Evolutionary conservation across 2,888 invertebrate genomes (phyloP), one percentile per base, ranked within the genome.

Genomic region (Cryptocephalus moraei): DNA sequence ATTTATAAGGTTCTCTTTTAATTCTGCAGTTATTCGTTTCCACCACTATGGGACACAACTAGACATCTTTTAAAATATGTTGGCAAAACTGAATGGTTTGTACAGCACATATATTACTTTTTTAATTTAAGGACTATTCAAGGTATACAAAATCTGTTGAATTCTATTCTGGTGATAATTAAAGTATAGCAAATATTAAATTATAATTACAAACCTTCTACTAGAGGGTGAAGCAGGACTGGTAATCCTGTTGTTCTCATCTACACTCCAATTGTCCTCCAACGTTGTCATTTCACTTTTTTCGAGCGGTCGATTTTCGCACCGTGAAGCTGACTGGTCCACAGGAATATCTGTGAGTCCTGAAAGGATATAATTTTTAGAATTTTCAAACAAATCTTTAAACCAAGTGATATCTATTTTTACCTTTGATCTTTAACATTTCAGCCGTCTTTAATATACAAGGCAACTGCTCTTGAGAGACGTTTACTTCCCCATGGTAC

Each of bases 401-500:
- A 22, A 22, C 22, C 6, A 22, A 22, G 22, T 22, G 6, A 22
- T 22, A 22, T 22, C 22, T 22, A 22, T 22, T 2, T 22, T 49
- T 56, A 69, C 69, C 91, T 72, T 91, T 91, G 48, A 91, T 88
- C 73, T 91, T 90, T 44, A 91, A 75, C 68, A 86, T 82, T 67
- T 89, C 88, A 1, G 91, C 91, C 31, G 90, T 90, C 77, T 91
- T 80, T 50, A 82, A 72, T 58, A 84, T 80, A 71, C 82, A 80
- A 50, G 88, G 88, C 59, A 91, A 72, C 65, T 90, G 88, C 60
- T 91, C 90, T 65, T 91, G 88, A 1, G 90, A 88, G 32, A 92
- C 90, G 69, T 91, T 91, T 8, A 92, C 91, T 75, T 91, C 91
- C 0, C 92, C 92, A 61, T 87, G 87, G 67, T 92, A 92, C 86